Evolutionary conservation across 2,113 vertebrate genomes (phyloP), one percentile per base, ranked within the genome.

Genomic region (Lontra canadensis): DNA sequence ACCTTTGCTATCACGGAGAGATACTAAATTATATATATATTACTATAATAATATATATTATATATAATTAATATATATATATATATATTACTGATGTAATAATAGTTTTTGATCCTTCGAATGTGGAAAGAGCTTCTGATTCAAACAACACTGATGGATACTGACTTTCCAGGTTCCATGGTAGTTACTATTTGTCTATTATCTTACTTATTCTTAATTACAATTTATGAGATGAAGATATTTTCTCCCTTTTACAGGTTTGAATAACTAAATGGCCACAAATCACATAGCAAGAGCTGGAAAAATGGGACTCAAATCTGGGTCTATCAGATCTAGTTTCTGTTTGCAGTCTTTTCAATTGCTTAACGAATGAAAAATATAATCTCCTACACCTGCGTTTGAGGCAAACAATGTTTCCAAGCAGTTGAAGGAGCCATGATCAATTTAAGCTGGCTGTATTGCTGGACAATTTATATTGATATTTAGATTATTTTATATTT

Each of bases 401-500:
- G 78, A 74, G 36, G 87, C 15, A 61, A 67, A 34, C 59, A 82
- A 29, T 15, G 7, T 34, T 80, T 88, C 73, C 86, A 59, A 90
- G 34, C 15, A 63, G 7, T 44, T 65, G 20, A 23, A 85, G 31
- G 20, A 3, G 11, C 10, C n/a, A 59, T n/a, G 80, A 81, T 81
- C 63, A 69, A 90, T 88, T 85, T 76, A 84, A 90, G 52, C 12
- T 65, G 55, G 83, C 44, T 59, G 34, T 44, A 42, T 96, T 79
- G 39, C 67, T 92, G 80, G 34, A 20, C 52, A 69, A 92, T 94
- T 97, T 90, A 71, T 92, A 61, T 52, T 90, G 74, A 55, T 90
- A 88, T 20, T 47, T 90, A 26, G 21, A 82, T 97, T 42, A 20
- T n/a, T 42, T 95, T 92, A n/a, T 87, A 14, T 36, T 71, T 59